Conservation (phyloP, 2,113 vertebrate species). For the Tragelaphus scriptus region DNA sequence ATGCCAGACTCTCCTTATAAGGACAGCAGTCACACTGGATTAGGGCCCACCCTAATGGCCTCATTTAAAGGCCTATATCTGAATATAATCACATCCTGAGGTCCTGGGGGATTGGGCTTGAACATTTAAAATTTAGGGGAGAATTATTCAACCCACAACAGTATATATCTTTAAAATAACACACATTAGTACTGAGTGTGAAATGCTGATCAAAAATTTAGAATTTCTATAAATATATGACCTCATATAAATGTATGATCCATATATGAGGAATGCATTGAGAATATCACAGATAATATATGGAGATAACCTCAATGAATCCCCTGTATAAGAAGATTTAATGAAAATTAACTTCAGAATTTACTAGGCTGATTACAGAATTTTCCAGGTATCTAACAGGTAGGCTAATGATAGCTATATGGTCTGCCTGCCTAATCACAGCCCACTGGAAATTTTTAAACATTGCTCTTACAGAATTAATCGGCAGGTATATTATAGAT, state of each 20-base stretch:
- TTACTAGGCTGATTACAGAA: constrained; percentile 9
- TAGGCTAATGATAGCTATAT: not conserved
- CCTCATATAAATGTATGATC: not conserved
- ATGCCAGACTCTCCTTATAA: not conserved
- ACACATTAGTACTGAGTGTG: not conserved
- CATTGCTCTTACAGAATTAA: constrained; percentile 19
- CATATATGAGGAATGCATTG: not conserved
- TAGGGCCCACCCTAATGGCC: not conserved
- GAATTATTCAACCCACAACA: not conserved
- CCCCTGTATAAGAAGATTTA: not conserved
- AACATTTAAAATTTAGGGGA: not conserved
- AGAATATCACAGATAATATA: not conserved
- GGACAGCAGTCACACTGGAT: not conserved
- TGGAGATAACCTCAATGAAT: not conserved
- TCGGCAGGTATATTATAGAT: not conserved
- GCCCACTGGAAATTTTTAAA: constrained; percentile 27
- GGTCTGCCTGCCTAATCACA: constrained; percentile 19
- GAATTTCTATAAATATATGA: constrained; percentile 12
- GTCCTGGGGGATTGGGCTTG: not conserved
- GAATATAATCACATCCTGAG: not conserved
- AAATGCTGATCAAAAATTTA: constrained; percentile 19
- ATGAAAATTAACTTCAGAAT: constrained; percentile 60
- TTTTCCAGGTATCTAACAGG: constrained; percentile 36
- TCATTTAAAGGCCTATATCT: not conserved
- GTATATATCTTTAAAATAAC: constrained; percentile 5